These are phyloP conservation scores for Parelbella ahira DNA, from an alignment of 2,888 invertebrate genomes.

Conservation along the genomic window DNA sequence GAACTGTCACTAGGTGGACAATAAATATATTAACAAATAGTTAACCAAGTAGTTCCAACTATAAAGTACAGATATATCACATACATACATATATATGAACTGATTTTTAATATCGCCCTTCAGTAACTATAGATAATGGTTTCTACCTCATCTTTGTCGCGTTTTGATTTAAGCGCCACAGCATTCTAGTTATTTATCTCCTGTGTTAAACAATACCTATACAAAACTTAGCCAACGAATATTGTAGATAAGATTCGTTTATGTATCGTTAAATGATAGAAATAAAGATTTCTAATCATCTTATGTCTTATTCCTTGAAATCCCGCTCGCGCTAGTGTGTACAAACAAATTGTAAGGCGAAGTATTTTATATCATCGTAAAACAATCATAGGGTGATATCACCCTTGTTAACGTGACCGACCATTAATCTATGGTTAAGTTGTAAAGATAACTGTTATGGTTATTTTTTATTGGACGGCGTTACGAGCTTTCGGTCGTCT, in stretches of 20 bases:
- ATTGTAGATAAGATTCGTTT: no score
- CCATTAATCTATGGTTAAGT: conserved; percentile 46
- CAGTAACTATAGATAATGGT: no score
- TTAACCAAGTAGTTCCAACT: neutral
- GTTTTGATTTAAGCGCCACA: no score
- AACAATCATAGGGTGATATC: conserved; percentile 52
- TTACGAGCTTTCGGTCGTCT: conserved; percentile 30
- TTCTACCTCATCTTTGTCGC: no score
- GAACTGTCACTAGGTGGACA: conserved; percentile 3
- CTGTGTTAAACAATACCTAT: no score
- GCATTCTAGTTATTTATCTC: no score
- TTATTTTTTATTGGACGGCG: conserved; percentile 35
- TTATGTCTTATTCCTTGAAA: conserved; percentile 7
- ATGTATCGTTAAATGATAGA: no score
- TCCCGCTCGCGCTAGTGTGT: no score
- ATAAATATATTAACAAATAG: neutral
- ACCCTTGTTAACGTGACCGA: conserved; percentile 48
- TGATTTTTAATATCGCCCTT: no score
- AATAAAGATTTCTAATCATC: conserved; percentile 9
- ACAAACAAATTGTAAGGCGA: conserved; percentile 36
- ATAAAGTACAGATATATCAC: no score
- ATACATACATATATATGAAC: no score
- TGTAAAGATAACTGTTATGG: conserved; percentile 41
- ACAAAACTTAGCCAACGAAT: no score
- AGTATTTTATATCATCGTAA: conserved; percentile 50